Conservation (phyloP, 2,888 invertebrate species). For the Deilephila elpenor region DNA sequence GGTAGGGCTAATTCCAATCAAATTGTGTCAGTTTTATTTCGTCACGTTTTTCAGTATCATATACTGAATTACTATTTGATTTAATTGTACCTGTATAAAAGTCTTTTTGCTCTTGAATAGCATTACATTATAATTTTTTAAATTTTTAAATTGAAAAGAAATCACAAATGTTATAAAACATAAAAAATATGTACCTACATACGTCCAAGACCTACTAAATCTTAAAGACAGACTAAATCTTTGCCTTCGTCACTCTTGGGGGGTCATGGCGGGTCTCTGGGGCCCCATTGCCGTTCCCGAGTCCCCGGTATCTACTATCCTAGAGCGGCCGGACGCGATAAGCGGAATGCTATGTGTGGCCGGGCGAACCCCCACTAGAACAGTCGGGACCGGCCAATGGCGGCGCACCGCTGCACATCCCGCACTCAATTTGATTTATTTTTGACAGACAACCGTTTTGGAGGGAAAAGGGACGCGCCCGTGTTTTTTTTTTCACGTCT, state of each 20-base stretch:
- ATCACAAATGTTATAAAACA: too few relatives aligned
- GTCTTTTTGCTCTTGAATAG: too few relatives aligned
- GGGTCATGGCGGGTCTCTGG: not conserved
- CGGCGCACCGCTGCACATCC: constrained; percentile 38
- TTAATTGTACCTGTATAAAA: too few relatives aligned
- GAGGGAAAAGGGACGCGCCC: constrained; percentile 42
- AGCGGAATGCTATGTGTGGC: constrained; percentile 23
- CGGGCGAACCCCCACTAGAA: constrained; percentile 46
- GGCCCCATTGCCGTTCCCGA: constrained; percentile 33
- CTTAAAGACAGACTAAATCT: too few relatives aligned
- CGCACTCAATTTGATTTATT: constrained; percentile 56
- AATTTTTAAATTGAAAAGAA: too few relatives aligned
- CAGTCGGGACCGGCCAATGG: constrained; percentile 51
- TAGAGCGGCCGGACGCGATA: constrained; percentile 39
- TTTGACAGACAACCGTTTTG: constrained; percentile 54
- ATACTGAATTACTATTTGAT: too few relatives aligned
- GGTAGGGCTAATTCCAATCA: too few relatives aligned
- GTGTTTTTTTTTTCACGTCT: constrained; percentile 28
- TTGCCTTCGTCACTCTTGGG: not conserved
- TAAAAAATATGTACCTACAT: too few relatives aligned
- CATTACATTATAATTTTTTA: too few relatives aligned
- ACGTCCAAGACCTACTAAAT: too few relatives aligned
- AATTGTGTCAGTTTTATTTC: too few relatives aligned
- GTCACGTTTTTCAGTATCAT: too few relatives aligned
- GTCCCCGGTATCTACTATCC: constrained; percentile 44